Conservation (phyloP, 2,113 vertebrate genomes). For the Lathamus discolor region DNA sequence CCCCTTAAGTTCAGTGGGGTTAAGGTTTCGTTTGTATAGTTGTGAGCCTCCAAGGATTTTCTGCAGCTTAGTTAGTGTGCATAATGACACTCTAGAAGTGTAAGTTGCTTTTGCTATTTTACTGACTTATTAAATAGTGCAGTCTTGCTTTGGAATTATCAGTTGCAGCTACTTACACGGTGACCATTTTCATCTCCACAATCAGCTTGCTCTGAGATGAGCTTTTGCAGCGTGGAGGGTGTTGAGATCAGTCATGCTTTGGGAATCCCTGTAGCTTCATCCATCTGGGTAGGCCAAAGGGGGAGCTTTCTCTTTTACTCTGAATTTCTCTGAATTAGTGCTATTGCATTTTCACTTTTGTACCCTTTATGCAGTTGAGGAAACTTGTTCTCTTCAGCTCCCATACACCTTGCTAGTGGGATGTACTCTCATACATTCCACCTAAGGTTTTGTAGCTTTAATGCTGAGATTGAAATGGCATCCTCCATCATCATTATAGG, state of each 20-base stretch:
- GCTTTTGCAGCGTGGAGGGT: background rate
- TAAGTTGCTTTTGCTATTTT: background rate
- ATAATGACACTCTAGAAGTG: background rate
- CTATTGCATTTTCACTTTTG: background rate
- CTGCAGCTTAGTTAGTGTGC: background rate
- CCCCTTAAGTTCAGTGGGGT: background rate
- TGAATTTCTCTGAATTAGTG: background rate
- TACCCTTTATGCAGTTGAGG: background rate
- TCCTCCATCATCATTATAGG: background rate
- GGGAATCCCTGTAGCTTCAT: background rate
- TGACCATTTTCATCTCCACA: background rate
- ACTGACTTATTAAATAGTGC: background rate
- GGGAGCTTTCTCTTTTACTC: background rate
- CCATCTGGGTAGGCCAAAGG: background rate
- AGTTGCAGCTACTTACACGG: background rate
- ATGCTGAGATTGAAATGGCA: background rate
- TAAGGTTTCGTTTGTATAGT: background rate
- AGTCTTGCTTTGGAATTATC: background rate
- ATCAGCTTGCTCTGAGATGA: background rate
- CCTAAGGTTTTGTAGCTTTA: background rate
- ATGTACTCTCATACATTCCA: background rate
- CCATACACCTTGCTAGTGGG: background rate
- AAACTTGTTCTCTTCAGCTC: background rate
- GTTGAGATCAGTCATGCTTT: background rate
- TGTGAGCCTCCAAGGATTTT: background rate